Evolutionary conservation across 2,888 invertebrate genomes (phyloP).

Genomic region (Bellardia bayeri): DNA sequence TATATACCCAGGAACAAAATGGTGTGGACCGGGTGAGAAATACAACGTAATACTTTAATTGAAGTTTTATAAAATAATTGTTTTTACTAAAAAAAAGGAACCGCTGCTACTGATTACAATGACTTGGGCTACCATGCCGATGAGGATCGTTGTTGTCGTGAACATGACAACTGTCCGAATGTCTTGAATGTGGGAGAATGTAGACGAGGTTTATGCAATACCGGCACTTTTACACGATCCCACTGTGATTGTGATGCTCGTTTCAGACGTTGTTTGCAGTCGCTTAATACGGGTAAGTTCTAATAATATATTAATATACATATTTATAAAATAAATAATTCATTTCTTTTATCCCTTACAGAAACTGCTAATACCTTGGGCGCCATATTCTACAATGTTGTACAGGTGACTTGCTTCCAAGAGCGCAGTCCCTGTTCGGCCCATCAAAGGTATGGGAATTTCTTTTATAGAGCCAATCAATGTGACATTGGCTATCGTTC

Average conservation of each 20-base stretch:
- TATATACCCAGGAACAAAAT: conserved; percentile 89
- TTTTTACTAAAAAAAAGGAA: conserved; percentile 81
- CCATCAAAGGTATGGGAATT: conserved; percentile 86
- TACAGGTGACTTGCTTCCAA: conserved; percentile 90
- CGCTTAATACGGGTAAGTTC: conserved; percentile 85
- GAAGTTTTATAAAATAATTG: not conserved
- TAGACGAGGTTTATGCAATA: conserved; percentile 88
- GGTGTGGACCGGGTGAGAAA: conserved; percentile 89
- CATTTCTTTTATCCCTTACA: conserved; percentile 47
- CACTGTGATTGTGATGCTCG: conserved; percentile 91
- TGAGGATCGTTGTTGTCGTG: conserved; percentile 90
- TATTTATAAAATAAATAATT: not conserved
- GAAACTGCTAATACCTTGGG: conserved; percentile 89
- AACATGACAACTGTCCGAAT: conserved; percentile 89
- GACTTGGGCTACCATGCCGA: conserved; percentile 87
- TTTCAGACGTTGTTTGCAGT: conserved; percentile 89
- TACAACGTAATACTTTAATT: not conserved
- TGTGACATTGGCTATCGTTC: conserved; percentile 80
- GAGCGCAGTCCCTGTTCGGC: conserved; percentile 87
- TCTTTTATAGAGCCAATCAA: conserved; percentile 76
- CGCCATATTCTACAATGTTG: conserved; percentile 90
- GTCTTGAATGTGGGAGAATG: conserved; percentile 87
- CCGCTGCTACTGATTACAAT: conserved; percentile 86
- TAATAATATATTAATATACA: not conserved
- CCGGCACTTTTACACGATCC: conserved; percentile 88